Conservation (phyloP, 2,113 vertebrate genomes). For the Nipponia nippon region DNA sequence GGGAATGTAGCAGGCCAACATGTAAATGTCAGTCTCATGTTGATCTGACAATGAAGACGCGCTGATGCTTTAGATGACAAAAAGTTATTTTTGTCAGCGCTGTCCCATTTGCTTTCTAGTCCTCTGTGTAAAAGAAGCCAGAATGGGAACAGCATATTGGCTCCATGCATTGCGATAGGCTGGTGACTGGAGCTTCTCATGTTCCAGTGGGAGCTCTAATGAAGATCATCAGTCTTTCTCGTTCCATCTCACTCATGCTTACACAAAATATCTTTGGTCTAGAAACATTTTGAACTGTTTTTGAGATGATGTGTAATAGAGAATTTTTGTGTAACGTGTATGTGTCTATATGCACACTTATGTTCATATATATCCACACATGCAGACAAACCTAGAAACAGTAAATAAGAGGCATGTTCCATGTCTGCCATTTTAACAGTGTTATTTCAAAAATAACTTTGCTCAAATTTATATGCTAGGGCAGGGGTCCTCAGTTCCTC, state of each 20-base stretch:
- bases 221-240: background rate
- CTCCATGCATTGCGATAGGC: background rate
- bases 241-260: background rate
- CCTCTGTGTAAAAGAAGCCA: background rate
- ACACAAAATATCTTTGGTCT: background rate
- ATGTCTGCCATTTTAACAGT: background rate
- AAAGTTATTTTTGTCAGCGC: slow-evolving; percentile 12
- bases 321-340: background rate
- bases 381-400: background rate
- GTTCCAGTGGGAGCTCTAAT: background rate
- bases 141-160: background rate
- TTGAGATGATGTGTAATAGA: background rate
- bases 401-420: background rate
- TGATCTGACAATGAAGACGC: background rate
- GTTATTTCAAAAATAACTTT: slow-evolving; percentile 46
- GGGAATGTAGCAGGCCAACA: background rate
- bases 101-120: background rate
- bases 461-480: slow-evolving; percentile 66
- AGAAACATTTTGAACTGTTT: background rate
- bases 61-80: background rate
- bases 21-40: background rate
- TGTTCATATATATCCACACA: background rate
- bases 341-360: background rate
- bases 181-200: background rate
- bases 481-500: slow-evolving; percentile 52